Percentiles rank a stretch among this genome's conserved stretches.
phyloP scores from a whole-genome alignment of 2,113 vertebrate genomes.

The Siniperca chuatsi region DNA sequence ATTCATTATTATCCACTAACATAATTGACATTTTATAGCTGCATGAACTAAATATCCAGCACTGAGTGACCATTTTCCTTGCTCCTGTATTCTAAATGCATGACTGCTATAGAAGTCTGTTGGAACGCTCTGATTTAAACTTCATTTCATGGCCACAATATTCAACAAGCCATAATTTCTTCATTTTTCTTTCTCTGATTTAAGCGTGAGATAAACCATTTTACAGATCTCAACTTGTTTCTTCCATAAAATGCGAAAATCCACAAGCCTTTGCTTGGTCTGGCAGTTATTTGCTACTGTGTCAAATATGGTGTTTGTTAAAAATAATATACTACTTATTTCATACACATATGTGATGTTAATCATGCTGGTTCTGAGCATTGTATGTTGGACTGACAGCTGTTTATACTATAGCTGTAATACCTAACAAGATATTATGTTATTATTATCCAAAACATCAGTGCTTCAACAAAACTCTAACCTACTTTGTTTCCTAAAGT shows the following conservation, averaged over 20 bases:
- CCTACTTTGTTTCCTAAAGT: slow-evolving; percentile 15
- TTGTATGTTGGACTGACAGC: neutral
- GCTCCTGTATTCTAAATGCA: slow-evolving; percentile 10
- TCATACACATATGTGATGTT: neutral
- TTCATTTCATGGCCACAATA: slow-evolving; percentile 33
- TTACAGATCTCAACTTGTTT: slow-evolving; percentile 4
- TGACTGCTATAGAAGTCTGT: slow-evolving; percentile 15
- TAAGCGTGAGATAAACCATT: slow-evolving; percentile 23
- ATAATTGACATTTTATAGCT: slow-evolving; percentile 41
- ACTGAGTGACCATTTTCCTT: neutral
- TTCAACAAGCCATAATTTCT: slow-evolving; percentile 26
- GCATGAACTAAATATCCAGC: slow-evolving; percentile 23
- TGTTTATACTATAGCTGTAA: neutral
- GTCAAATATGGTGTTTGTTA: neutral
- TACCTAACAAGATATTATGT: neutral
- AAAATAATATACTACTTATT: neutral
- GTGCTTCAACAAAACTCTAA: neutral
- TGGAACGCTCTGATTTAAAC: slow-evolving; percentile 13
- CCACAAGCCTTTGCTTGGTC: neutral
- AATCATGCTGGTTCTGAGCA: neutral
- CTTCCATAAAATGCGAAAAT: slow-evolving; percentile 11
- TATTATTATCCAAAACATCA: slow-evolving; percentile 6
- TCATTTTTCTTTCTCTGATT: slow-evolving; percentile 2
- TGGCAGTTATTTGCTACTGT: neutral
- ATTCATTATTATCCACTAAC: slow-evolving; percentile 30